phyloP scores from a whole-genome alignment of 2,888 invertebrate species.

The Hyalella azteca region DNA sequence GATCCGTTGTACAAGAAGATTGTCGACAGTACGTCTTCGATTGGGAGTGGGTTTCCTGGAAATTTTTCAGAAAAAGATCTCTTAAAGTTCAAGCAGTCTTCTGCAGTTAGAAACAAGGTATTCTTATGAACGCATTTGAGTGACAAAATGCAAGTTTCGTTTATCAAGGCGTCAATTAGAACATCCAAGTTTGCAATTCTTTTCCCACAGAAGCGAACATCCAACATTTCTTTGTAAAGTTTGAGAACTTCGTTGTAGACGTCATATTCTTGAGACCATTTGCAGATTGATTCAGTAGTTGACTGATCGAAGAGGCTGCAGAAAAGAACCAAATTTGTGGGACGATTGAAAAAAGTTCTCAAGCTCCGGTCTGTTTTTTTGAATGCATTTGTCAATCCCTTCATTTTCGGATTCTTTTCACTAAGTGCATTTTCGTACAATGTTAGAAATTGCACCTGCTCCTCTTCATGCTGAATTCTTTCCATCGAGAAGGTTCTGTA shows the following conservation, averaged over 20 bases:
- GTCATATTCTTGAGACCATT: background rate
- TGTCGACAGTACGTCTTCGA: background rate
- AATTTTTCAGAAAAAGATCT: background rate
- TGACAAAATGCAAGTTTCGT: background rate
- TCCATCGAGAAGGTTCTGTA: slow-evolving; percentile 19
- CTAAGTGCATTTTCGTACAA: background rate
- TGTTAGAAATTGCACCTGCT: background rate
- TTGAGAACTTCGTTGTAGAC: background rate
- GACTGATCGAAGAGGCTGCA: background rate
- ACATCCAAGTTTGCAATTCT: background rate
- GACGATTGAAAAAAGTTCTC: background rate
- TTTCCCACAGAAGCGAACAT: background rate
- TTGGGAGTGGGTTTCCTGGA: background rate
- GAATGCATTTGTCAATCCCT: background rate
- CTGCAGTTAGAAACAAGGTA: background rate
- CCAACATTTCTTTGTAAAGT: background rate
- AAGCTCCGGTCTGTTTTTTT: background rate
- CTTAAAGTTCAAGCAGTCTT: background rate
- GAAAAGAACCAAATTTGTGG: background rate
- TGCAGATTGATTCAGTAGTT: background rate
- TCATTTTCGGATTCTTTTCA: background rate
- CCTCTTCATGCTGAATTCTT: background rate
- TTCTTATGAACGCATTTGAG: background rate
- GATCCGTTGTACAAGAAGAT: background rate
- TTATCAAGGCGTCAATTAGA: background rate